phyloP scores from a whole-genome alignment of 2,113 vertebrate species.

The Rhabdornis inornatus region DNA sequence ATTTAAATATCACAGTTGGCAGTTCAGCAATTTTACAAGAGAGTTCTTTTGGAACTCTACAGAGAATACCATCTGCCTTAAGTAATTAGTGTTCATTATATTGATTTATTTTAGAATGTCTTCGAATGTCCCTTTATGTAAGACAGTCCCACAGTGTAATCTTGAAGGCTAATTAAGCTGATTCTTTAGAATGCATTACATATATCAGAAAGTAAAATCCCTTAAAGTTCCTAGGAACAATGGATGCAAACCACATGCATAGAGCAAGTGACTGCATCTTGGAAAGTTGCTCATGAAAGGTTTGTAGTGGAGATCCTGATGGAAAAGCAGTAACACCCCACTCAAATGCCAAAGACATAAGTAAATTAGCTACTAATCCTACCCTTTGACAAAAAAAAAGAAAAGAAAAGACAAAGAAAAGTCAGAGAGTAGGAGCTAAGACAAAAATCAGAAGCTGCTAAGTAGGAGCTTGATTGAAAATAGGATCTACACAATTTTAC shows the following conservation, averaged over 20 bases:
- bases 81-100: constrained; percentile 10
- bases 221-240: neutral
- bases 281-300: neutral
- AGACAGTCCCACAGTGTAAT: neutral
- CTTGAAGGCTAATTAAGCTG: neutral
- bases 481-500: neutral
- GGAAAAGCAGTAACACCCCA: neutral
- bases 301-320: neutral
- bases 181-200: neutral
- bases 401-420: no score
- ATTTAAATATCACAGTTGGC: neutral
- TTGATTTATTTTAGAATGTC: constrained; percentile 19
- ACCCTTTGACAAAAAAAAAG: neutral
- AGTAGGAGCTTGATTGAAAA: neutral
- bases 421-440: neutral
- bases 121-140: neutral
- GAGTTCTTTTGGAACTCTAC: neutral
- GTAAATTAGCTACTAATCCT: neutral
- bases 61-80: constrained; percentile 3
- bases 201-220: neutral
- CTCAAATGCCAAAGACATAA: neutral
- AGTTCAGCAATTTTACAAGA: neutral
- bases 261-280: neutral
- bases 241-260: neutral
- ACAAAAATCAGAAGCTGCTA: neutral